Percentiles rank a stretch among this genome's conserved stretches.
phyloP scores from a whole-genome alignment of 2,797 vertebrate genomes.

The Amazonetta brasiliensis region DNA sequence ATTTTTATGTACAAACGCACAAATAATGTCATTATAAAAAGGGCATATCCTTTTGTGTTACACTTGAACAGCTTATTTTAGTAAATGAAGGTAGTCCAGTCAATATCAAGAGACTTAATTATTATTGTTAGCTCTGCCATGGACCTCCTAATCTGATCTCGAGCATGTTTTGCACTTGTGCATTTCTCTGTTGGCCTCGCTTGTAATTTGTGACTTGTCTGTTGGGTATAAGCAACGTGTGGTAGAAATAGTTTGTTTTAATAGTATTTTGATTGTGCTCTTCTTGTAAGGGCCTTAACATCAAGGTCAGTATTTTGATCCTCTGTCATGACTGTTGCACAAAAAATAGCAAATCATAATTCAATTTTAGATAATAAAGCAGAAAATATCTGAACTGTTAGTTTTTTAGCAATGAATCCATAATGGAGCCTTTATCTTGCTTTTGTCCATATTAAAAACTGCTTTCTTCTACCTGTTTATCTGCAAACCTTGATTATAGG shows the following conservation, averaged over 20 bases:
- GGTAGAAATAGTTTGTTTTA: background rate
- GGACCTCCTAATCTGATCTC: accelerated
- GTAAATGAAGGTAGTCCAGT: background rate
- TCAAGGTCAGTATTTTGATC: background rate
- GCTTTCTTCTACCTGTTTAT: background rate
- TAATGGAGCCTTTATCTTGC: conserved; percentile 25
- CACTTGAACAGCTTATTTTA: background rate
- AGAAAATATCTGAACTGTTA: background rate
- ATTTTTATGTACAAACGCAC: background rate
- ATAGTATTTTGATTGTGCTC: background rate
- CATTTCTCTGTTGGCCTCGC: background rate
- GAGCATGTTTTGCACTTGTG: background rate
- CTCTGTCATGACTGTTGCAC: background rate
- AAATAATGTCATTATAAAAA: background rate
- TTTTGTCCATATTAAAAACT: conserved; percentile 31
- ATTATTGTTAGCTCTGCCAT: background rate
- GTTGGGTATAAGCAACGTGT: background rate
- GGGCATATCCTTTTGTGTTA: background rate
- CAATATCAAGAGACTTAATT: background rate
- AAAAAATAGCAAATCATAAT: conserved; percentile 3
- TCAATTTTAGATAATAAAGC: background rate
- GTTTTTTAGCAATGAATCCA: background rate
- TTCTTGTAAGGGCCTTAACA: background rate
- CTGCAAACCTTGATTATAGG: background rate
- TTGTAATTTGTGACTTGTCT: background rate